These are phyloP conservation scores for Holacanthella duospinosa DNA, from an alignment of 2,888 invertebrate species.

Conservation along the genomic window DNA sequence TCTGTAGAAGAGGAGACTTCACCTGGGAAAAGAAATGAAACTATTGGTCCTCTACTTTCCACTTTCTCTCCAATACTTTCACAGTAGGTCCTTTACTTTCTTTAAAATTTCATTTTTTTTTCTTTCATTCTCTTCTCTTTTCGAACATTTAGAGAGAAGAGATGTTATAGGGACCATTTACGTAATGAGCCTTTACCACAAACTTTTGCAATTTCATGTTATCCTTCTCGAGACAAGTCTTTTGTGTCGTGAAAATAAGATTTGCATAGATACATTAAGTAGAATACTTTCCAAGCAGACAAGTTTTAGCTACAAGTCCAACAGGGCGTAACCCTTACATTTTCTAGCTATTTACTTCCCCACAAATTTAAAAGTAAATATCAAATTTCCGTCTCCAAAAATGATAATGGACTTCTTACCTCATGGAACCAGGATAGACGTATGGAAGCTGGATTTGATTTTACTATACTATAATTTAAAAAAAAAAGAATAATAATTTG, in stretches of 20 bases:
- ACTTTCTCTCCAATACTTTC: background rate
- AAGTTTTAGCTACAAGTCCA: background rate
- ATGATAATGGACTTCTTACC: conserved; percentile 48
- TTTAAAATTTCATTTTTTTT: no score
- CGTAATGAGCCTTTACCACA: conserved; percentile 34
- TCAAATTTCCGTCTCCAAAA: background rate
- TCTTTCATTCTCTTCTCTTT: background rate
- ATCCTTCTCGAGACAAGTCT: background rate
- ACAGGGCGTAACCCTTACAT: background rate
- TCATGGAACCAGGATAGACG: conserved; percentile 79
- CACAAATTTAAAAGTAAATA: background rate
- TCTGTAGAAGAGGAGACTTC: no score
- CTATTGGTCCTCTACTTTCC: background rate
- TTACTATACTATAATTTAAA: no score
- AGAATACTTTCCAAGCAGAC: background rate
- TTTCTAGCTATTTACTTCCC: background rate
- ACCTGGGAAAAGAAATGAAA: background rate
- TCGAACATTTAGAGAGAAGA: conserved; percentile 4
- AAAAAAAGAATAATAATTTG: no score
- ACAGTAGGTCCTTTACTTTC: no score
- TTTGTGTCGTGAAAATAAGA: background rate
- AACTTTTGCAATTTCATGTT: conserved; percentile 33
- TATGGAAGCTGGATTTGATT: conserved; percentile 72
- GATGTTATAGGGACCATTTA: conserved; percentile 25
- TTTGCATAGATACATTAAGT: conserved; percentile 8